phyloP scores from a whole-genome alignment of 2,888 invertebrate genomes.

The Lasioglossum zephyrum region DNA sequence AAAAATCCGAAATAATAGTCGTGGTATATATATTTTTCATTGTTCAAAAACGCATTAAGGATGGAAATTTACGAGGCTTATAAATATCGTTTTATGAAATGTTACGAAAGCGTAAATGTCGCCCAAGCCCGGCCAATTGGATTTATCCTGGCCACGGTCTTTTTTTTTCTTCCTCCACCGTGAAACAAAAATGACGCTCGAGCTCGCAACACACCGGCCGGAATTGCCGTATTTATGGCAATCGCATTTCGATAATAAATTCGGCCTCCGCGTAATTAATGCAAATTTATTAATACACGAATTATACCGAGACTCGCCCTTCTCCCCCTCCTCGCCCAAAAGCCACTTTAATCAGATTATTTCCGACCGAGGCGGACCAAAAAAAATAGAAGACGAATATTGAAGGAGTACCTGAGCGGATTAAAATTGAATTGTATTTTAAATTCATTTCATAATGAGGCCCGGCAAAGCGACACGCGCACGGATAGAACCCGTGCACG shows the following conservation, averaged over 20 bases:
- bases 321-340: neutral
- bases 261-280: slow-evolving; percentile 32
- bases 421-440: slow-evolving; percentile 48
- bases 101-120: slow-evolving; percentile 15
- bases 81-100: slow-evolving; percentile 9
- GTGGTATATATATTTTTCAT: neutral
- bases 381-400: slow-evolving; percentile 28
- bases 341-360: slow-evolving; percentile 41
- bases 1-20: slow-evolving; percentile 7
- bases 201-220: neutral
- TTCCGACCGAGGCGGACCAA: neutral
- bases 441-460: slow-evolving; percentile 34
- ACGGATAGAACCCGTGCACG: neutral
- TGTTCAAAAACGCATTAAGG: slow-evolving; percentile 20
- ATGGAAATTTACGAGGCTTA: slow-evolving; percentile 11
- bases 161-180: neutral
- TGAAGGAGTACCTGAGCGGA: slow-evolving; percentile 31
- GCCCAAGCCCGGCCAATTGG: slow-evolving; percentile 4
- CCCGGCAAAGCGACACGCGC: slow-evolving; percentile 14
- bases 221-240: slow-evolving; percentile 10
- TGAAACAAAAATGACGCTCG: neutral
- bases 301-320: slow-evolving; percentile 19
- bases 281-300: slow-evolving; percentile 51
- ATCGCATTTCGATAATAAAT: slow-evolving; percentile 24
- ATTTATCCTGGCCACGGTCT: neutral